Evolutionary conservation across 2,888 invertebrate species (phyloP).

Genomic region (Amiota minor): DNA sequence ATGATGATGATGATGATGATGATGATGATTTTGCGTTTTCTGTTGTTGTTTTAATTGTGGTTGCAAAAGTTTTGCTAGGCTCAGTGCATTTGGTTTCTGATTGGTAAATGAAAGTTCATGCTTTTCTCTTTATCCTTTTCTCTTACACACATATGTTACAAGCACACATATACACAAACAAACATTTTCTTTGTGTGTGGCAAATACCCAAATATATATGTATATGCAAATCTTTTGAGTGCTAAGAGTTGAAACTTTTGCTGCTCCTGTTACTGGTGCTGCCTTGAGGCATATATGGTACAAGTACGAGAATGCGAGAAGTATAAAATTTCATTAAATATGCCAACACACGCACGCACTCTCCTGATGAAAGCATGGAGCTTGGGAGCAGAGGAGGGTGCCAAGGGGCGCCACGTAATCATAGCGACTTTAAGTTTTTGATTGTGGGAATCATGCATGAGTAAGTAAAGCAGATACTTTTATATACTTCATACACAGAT

Average conservation of each 20-base stretch:
- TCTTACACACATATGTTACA: not conserved
- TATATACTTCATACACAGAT: slow-evolving; percentile 18
- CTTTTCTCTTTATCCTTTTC: no score
- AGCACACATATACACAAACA: not conserved
- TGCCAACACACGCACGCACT: slow-evolving; percentile 47
- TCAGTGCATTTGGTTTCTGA: slow-evolving; percentile 15
- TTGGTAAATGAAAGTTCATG: slow-evolving; percentile 20
- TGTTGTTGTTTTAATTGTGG: slow-evolving; percentile 67
- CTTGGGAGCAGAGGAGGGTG: slow-evolving; percentile 23
- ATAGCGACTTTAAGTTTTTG: slow-evolving; percentile 69
- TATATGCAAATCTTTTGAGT: slow-evolving; percentile 30
- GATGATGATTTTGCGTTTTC: no score
- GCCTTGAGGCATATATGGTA: no score
- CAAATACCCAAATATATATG: not conserved
- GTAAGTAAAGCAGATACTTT: slow-evolving; percentile 38
- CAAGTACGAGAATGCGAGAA: slow-evolving; percentile 44
- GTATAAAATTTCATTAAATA: slow-evolving; percentile 69
- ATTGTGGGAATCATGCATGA: slow-evolving; percentile 68
- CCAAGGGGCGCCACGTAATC: slow-evolving; percentile 59
- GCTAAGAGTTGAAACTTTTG: slow-evolving; percentile 25
- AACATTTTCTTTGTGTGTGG: slow-evolving; percentile 4
- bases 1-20: slow-evolving; percentile 63
- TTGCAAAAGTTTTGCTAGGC: slow-evolving; percentile 57
- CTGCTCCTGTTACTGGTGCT: not conserved
- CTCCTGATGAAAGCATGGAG: slow-evolving; percentile 34